phyloP scores from a whole-genome alignment of 2,888 invertebrate genomes.

The Bembecia ichneumoniformis region DNA sequence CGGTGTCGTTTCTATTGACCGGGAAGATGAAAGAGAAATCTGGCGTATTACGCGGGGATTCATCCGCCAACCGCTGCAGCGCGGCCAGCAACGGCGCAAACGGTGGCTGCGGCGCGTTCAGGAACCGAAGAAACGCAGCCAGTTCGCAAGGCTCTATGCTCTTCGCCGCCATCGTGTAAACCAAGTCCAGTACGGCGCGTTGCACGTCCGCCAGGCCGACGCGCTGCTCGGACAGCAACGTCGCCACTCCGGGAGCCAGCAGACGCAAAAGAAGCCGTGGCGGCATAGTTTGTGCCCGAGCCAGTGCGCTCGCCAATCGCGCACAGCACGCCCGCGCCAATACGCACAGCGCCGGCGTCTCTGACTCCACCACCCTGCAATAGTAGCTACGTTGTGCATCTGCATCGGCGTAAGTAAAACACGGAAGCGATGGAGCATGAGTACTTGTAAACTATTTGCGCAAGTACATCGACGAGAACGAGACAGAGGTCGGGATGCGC shows the following conservation, averaged over 20 bases:
- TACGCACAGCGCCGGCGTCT: slow-evolving; percentile 24
- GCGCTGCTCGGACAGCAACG: not conserved
- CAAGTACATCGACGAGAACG: slow-evolving; percentile 72
- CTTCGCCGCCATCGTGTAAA: slow-evolving; percentile 66
- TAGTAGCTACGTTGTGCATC: slow-evolving; percentile 5
- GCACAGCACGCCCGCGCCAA: slow-evolving; percentile 42
- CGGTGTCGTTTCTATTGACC: slow-evolving; percentile 17
- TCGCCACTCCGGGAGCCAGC: slow-evolving; percentile 8
- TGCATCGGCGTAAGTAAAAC: too few relatives aligned
- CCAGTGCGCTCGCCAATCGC: slow-evolving; percentile 21
- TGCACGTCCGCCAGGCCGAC: slow-evolving; percentile 70
- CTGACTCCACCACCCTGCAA: not conserved
- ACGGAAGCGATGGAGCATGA: slow-evolving; percentile 1
- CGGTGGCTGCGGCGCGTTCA: slow-evolving; percentile 72
- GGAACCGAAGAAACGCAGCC: slow-evolving; percentile 71
- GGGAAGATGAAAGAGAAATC: slow-evolving; percentile 73
- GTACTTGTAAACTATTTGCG: slow-evolving; percentile 71
- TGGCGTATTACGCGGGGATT: slow-evolving; percentile 54
- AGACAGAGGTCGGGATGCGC: slow-evolving; percentile 74
- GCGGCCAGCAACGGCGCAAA: slow-evolving; percentile 62
- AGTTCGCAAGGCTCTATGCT: slow-evolving; percentile 69
- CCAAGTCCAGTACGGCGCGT: slow-evolving; percentile 75
- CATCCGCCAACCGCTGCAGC: slow-evolving; percentile 45
- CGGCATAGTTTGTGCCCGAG: slow-evolving; percentile 11
- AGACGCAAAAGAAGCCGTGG: slow-evolving; percentile 10